phyloP scores from a whole-genome alignment of 1,140 invertebrate species.

The Drosophila ogumai region DNA sequence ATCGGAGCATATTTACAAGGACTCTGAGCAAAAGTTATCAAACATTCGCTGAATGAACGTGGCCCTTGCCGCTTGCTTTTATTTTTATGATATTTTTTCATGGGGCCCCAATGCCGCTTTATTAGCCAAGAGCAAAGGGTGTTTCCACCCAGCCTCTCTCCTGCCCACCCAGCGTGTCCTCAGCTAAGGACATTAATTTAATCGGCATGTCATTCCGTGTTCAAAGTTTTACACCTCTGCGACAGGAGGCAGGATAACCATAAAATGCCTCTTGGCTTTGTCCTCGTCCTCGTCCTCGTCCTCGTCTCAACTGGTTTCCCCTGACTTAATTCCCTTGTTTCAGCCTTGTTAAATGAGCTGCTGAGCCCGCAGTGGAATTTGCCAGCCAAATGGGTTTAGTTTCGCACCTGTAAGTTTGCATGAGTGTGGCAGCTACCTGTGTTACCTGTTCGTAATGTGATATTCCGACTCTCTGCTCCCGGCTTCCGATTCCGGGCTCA shows the following conservation, averaged over 20 bases:
- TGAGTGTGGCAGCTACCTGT: not conserved
- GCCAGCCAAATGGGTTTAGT: constrained; percentile 12
- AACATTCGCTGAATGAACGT: not conserved
- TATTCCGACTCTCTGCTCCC: not conserved
- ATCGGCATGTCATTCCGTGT: constrained; percentile 60
- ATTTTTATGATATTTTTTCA: constrained; percentile 32
- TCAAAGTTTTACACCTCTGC: constrained; percentile 60
- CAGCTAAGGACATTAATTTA: constrained; percentile 51
- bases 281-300: constrained; percentile 1
- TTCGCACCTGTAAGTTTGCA: not conserved
- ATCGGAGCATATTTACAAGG: not conserved
- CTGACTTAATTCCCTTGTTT: constrained; percentile 24
- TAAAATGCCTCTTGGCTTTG: constrained; percentile 54
- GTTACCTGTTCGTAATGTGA: not conserved
- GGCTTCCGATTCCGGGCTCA: not conserved
- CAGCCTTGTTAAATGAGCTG: constrained; percentile 38
- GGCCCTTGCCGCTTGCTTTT: not conserved
- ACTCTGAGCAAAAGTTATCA: not conserved
- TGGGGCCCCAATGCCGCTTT: constrained; percentile 37
- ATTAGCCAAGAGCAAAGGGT: constrained; percentile 30
- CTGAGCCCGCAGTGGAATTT: constrained; percentile 12
- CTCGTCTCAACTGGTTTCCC: constrained; percentile 3
- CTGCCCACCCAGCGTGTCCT: not conserved
- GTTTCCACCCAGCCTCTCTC: not conserved
- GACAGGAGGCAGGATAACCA: constrained; percentile 25